Base-by-base conservation (phyloP, 2,113 vertebrate species). In the Cariama cristata region DNA sequence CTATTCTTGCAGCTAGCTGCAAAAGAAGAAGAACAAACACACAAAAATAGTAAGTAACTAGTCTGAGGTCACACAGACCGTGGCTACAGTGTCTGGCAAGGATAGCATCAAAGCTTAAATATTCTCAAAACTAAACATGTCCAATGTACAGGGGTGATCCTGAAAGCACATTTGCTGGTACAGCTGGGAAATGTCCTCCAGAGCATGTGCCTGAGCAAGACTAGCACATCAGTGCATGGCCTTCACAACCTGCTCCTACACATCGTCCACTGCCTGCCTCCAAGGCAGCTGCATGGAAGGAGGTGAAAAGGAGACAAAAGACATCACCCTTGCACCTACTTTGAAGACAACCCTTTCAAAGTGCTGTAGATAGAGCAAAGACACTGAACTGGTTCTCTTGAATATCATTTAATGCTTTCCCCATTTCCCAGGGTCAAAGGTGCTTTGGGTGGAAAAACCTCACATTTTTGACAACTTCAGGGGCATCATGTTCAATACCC, bases 1-100 rank as follows among this genome's bases (percentile, higher is more conserved):
- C 81, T 86, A 28, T 64, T 94, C 90, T 95, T 90, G 59, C 50
- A 83, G 67, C 55, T 81, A 82, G 50, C 90, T 75, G 62, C 45
- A 68, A 88, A 87, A 88, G 52, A 91, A 63, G 60, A 83, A 93
- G 69, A 90, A 88, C 63, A 85, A 80, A 93, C 0, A 2, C 0
- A 1, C 55, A 86, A 87, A 94, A 93, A 86, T 59, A 92, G 42
- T 53, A 86, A 88, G 8, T 80, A 88, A 86, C 71, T 73, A 83
- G 64, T 60, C 56, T 2, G 26, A 86, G 71, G 85, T 88, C 90
- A 92, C 24, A 38, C 19, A 92, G 47, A 66, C 62, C 1, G 1
- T 52, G 42, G 40, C 53, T 76, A 63, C 30, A 35, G 13, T 38
- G 63, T 80, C 93, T 88, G 42, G 47, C 22, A 74, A 81, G 44